These are phyloP conservation scores for Hormaphis cornu DNA, from an alignment of 1,140 invertebrate genomes.

Conservation along the genomic window DNA sequence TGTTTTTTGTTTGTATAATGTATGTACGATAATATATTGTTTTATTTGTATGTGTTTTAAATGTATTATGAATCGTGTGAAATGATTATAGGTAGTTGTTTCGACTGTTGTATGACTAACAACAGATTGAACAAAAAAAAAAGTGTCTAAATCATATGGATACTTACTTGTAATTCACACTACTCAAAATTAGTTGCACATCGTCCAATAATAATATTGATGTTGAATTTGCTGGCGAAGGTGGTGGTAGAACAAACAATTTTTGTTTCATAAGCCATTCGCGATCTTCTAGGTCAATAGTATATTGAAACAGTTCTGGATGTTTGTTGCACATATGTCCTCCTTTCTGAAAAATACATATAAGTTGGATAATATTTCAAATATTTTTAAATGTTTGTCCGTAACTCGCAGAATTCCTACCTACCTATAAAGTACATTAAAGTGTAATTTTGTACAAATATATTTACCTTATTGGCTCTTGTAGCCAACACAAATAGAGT, in stretches of 20 bases:
- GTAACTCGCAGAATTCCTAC: too few species aligned
- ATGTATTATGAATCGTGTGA: not conserved
- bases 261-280: slow-evolving; percentile 69
- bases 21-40: too few species aligned
- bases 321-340: slow-evolving; percentile 45
- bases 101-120: not conserved
- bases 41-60: too few species aligned
- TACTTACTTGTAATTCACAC: slow-evolving; percentile 56
- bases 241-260: slow-evolving; percentile 49
- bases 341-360: not conserved
- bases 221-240: slow-evolving; percentile 51
- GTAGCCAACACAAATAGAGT: slow-evolving; percentile 64
- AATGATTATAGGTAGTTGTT: not conserved
- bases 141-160: slow-evolving; percentile 7
- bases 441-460: not conserved
- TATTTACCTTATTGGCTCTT: slow-evolving; percentile 36
- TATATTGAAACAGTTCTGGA: slow-evolving; percentile 65
- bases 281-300: slow-evolving; percentile 70
- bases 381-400: too few species aligned
- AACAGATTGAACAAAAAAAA: not conserved
- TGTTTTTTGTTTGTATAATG: too few species aligned
- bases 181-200: slow-evolving; percentile 60
- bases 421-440: too few species aligned
- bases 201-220: slow-evolving; percentile 73
- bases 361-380: not conserved